Base-by-base conservation (phyloP, 1,140 invertebrate genomes). In the Rhagoletis zephyria region DNA sequence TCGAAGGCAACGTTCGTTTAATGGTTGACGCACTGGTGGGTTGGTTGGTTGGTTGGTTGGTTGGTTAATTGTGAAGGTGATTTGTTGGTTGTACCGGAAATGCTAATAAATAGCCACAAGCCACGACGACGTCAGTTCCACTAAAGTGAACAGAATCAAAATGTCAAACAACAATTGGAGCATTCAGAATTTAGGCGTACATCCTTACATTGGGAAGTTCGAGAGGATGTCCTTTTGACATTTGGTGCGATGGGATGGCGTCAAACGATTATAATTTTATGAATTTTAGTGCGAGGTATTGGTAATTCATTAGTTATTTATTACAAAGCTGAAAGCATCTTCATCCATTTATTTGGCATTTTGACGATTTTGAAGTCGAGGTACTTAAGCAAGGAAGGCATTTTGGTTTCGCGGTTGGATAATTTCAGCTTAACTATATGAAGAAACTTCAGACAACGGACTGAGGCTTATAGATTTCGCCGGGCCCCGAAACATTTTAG, bases 41-140 rank as follows among this genome's bases (percentile, higher is more conserved):
- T 67, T 67, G 2, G 67, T 67, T 19, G 14, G 70, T 30, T 14
- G 14, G 67, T 67, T 19, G 14, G 70, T 74, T 12, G 4, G 45
- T 19, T 42, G 6, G 48, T 81, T 81, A 19, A n/a, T 59, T 81
- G 74, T 81, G 48, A 4, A 48, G 45, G 14, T 56, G 74, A 81
- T 81, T 81, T 81, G 74, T n/a, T 81, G 74, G 74, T 81, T 81
- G 74, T 16, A 81, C 74, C 74, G 74, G 74, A 81, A 81, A 56
- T 81, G 74, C 74, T 81, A 81, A 81, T 81, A 81, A 81, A 81
- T 81, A 16, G 74, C 74, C 74, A 42, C 45, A 56, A 81, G 74
- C 74, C 48, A 51, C 74, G 64, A 19, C 42, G 70, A 67, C 6
- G 74, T 56, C 19, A 59, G 74, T 81, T 81, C 74, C 74, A 81